A percentile compares a stretch with the other conserved stretches of the same genome.
Conservation (phyloP, 2,113 vertebrate species). For the Regulus satrapa region DNA sequence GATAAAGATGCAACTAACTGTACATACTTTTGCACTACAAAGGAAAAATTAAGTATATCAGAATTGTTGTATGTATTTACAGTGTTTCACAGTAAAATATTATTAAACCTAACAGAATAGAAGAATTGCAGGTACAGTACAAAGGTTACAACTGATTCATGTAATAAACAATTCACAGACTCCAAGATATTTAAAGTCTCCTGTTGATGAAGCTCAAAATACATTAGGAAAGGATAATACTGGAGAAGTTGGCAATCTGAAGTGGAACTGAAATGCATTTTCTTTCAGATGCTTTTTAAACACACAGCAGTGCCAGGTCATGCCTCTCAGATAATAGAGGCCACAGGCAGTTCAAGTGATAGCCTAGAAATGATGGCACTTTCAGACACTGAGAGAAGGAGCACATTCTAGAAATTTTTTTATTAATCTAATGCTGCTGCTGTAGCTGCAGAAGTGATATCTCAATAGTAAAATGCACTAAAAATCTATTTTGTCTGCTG, state of each 20-base stretch:
- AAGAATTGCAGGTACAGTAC: neutral
- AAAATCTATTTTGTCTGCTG: neutral
- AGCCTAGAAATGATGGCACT: neutral
- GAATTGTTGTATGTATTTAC: neutral
- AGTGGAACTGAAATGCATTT: conserved; percentile 5
- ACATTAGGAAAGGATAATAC: neutral
- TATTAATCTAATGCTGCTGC: neutral
- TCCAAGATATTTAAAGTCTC: neutral
- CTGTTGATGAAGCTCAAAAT: neutral
- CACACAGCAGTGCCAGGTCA: neutral
- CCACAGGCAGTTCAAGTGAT: neutral
- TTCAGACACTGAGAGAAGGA: neutral
- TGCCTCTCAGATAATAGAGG: neutral
- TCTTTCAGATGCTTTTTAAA: neutral
- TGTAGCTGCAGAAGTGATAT: neutral
- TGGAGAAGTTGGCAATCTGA: neutral
- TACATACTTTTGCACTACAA: neutral
- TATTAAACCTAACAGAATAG: neutral
- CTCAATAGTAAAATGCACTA: neutral
- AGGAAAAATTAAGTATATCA: neutral
- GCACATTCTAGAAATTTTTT: neutral
- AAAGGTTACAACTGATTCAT: neutral
- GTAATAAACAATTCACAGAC: neutral
- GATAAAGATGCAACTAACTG: neutral
- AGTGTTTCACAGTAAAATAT: neutral